Conservation (phyloP, 2,113 vertebrate species). For the Morphnarchus princeps region DNA sequence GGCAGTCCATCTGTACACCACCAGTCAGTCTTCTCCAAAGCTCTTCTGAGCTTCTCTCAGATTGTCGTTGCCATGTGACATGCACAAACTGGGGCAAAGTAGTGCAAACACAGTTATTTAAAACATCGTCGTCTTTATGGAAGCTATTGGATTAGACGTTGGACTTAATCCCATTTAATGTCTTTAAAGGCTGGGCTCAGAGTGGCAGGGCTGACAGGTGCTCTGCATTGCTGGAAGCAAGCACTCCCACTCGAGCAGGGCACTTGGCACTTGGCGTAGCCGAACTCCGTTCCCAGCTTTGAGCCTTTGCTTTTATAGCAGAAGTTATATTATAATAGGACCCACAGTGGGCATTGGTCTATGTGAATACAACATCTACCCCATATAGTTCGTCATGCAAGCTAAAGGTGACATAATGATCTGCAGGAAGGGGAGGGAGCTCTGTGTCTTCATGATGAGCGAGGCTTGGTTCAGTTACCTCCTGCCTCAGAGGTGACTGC, state of each 20-base stretch:
- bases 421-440: background rate
- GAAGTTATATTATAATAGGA: background rate
- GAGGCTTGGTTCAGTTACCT: background rate
- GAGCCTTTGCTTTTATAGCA: background rate
- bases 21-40: background rate
- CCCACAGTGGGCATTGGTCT: background rate
- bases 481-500: background rate
- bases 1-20: background rate
- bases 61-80: background rate
- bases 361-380: fast-evolving
- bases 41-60: background rate
- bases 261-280: fast-evolving
- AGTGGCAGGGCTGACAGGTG: background rate
- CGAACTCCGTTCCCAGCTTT: fast-evolving
- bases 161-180: slow-evolving; percentile 28
- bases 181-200: background rate
- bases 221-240: background rate
- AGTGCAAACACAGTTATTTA: background rate
- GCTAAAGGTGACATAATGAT: background rate
- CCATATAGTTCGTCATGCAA: fast-evolving
- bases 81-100: background rate
- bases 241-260: fast-evolving
- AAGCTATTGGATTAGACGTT: slow-evolving; percentile 10
- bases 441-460: background rate
- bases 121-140: background rate